phyloP scores from a whole-genome alignment of 2,888 invertebrate genomes.

The Eustalomyia histrio region DNA sequence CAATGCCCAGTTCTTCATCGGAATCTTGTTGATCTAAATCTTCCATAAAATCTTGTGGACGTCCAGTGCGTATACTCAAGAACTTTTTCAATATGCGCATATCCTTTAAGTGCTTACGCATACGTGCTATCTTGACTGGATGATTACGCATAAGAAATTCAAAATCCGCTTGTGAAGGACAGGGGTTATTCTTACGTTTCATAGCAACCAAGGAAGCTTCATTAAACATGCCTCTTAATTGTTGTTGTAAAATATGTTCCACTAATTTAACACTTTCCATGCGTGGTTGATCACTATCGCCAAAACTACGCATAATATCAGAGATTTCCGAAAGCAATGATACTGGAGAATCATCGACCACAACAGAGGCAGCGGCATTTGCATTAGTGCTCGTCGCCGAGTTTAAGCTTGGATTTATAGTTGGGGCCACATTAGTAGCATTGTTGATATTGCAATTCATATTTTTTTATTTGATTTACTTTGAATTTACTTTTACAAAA shows the following conservation, averaged over 20 bases:
- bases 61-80: slow-evolving; percentile 75
- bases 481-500: not conserved
- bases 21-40: slow-evolving; percentile 80
- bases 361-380: not conserved
- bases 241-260: slow-evolving; percentile 90
- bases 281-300: slow-evolving; percentile 90
- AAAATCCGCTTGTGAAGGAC: slow-evolving; percentile 83
- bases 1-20: slow-evolving; percentile 81
- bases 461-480: not conserved
- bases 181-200: slow-evolving; percentile 83
- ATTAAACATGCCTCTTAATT: slow-evolving; percentile 87
- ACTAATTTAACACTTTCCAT: slow-evolving; percentile 90
- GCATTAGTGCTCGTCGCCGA: slow-evolving; percentile 4
- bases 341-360: slow-evolving; percentile 66
- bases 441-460: slow-evolving; percentile 53
- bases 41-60: slow-evolving; percentile 78
- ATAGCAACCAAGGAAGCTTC: slow-evolving; percentile 86
- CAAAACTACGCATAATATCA: slow-evolving; percentile 95
- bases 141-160: slow-evolving; percentile 92
- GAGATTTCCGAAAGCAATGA: slow-evolving; percentile 84
- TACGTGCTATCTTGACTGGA: slow-evolving; percentile 86
- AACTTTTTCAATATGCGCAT: slow-evolving; percentile 79
- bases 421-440: slow-evolving; percentile 18
- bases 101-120: slow-evolving; percentile 86
- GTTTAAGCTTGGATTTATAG: slow-evolving; percentile 22